phyloP scores from a whole-genome alignment of 1,140 invertebrate genomes.

The Homalodisca vitripennis region DNA sequence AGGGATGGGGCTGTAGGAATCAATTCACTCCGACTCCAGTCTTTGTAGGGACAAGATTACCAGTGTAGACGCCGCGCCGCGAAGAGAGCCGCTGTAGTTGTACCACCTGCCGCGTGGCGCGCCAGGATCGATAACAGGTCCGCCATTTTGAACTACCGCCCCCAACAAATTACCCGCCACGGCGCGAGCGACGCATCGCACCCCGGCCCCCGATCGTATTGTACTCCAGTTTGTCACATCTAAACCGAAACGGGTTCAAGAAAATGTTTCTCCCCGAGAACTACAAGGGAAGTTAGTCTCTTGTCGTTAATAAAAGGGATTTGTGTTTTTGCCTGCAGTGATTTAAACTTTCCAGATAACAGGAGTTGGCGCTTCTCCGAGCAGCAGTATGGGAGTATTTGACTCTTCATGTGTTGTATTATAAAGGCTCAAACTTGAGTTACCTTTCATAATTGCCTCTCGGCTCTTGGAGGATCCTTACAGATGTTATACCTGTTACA shows the following conservation, averaged over 20 bases:
- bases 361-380: conserved; percentile 3
- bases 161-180: conserved; percentile 20
- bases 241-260: conserved; percentile 27
- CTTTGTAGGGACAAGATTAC: conserved; percentile 19
- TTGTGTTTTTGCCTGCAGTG: conserved; percentile 16
- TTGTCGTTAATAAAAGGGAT: conserved; percentile 22
- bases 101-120: not conserved
- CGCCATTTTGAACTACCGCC: conserved; percentile 29
- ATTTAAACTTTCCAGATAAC: conserved; percentile 19
- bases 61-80: conserved; percentile 18
- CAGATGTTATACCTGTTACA: too few species aligned
- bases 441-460: too few species aligned
- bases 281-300: conserved; percentile 12
- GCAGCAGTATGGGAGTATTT: too few species aligned
- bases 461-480: too few species aligned
- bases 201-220: not conserved
- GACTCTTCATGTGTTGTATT: too few species aligned
- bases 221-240: conserved; percentile 28
- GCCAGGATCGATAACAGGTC: conserved; percentile 12
- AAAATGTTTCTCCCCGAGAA: conserved; percentile 26
- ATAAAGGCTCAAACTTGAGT: too few species aligned
- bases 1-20: conserved; percentile 6
- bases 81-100: conserved; percentile 22
- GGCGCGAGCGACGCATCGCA: not conserved
- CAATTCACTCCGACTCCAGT: conserved; percentile 18